phyloP scores from a whole-genome alignment of 2,797 vertebrate genomes.

The Gymnothorax javanicus region DNA sequence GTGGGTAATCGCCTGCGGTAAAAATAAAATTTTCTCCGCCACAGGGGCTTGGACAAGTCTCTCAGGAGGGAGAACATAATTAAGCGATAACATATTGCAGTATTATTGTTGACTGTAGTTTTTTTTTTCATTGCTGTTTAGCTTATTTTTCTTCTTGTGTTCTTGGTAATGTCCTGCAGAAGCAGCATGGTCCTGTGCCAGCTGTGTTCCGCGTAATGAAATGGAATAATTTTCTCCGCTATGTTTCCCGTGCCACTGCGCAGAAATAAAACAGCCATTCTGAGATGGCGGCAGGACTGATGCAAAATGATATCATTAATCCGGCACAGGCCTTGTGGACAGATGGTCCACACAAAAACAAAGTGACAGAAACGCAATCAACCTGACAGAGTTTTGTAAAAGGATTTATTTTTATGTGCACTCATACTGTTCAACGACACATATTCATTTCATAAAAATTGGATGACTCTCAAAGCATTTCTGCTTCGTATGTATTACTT shows the following conservation, averaged over 20 bases:
- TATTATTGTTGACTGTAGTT: neutral
- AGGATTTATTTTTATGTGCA: slow-evolving; percentile 60
- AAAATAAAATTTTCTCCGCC: neutral
- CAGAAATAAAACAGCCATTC: neutral
- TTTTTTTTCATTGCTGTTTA: neutral
- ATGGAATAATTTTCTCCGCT: neutral
- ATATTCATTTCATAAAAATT: slow-evolving; percentile 73
- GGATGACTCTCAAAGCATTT: slow-evolving; percentile 39
- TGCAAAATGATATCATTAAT: slow-evolving; percentile 64
- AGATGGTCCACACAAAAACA: slow-evolving; percentile 75
- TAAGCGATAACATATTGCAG: neutral
- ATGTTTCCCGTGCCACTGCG: neutral
- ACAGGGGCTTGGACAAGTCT: neutral
- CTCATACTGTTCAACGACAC: slow-evolving; percentile 67
- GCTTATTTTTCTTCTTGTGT: neutral
- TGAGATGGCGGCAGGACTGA: neutral
- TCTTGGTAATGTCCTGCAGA: neutral
- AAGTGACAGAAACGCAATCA: slow-evolving; percentile 46
- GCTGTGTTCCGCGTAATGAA: slow-evolving; percentile 21
- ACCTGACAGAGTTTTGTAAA: slow-evolving; percentile 71
- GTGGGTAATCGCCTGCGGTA: neutral
- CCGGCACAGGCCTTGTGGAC: slow-evolving; percentile 69
- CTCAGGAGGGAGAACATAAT: neutral
- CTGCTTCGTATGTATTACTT: neutral
- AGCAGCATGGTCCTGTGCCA: neutral